Conservation (phyloP, 2,797 vertebrate genomes). For the Nannoperca obscura region DNA sequence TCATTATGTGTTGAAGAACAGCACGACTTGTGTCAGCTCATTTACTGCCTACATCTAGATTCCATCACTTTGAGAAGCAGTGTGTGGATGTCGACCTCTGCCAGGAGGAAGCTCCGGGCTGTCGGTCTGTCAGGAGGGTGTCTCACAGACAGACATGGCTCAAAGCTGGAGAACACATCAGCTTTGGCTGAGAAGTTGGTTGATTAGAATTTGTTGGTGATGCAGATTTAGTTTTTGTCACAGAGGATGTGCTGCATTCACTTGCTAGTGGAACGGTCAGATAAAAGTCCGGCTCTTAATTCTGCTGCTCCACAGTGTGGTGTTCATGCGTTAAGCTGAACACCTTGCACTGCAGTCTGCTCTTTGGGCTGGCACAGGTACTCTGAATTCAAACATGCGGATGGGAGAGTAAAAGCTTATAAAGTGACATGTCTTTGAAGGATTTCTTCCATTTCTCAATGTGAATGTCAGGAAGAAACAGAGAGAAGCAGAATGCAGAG, state of each 20-base stretch:
- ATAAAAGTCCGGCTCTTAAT: background rate
- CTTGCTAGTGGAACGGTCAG: background rate
- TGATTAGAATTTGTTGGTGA: background rate
- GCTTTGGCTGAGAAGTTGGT: background rate
- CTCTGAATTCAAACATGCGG: background rate
- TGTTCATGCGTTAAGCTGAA: background rate
- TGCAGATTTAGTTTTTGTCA: background rate
- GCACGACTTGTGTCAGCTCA: background rate
- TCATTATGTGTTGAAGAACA: background rate
- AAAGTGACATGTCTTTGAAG: background rate
- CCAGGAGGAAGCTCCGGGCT: background rate
- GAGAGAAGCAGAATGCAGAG: background rate
- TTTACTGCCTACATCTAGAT: background rate
- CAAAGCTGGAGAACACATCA: background rate
- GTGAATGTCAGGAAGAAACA: background rate
- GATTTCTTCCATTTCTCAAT: slow-evolving; percentile 2
- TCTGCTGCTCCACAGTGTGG: background rate
- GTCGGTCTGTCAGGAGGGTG: background rate
- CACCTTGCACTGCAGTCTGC: background rate
- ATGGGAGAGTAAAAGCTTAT: slow-evolving; percentile 9
- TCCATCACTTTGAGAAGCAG: background rate
- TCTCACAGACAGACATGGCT: background rate
- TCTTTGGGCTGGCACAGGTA: background rate
- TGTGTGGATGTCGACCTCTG: background rate
- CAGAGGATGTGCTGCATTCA: background rate